Evolutionary conservation across 2,888 invertebrate genomes (phyloP).

Genomic region (Abscondita cerata): DNA sequence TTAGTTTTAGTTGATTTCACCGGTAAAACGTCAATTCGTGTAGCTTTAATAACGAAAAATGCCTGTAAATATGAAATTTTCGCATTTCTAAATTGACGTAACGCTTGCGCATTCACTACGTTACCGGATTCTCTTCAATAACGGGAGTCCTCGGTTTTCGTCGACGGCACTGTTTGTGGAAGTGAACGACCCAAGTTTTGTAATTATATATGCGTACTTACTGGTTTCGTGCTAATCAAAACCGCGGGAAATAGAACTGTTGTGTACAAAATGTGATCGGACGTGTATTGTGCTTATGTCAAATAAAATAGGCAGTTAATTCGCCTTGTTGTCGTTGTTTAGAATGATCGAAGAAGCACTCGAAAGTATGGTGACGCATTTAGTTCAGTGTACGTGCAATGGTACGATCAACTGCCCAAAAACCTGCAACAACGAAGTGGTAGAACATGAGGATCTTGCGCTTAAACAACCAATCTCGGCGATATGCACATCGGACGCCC

Average conservation of each 20-base stretch:
- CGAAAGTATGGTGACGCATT: conserved; percentile 40
- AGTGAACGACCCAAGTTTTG: conserved; percentile 29
- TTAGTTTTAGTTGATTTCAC: too few species aligned
- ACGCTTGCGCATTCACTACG: conserved; percentile 17
- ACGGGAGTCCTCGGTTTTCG: conserved; percentile 19
- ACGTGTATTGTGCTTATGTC: conserved; percentile 6
- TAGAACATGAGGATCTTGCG: neutral
- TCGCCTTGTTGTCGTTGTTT: conserved; percentile 23
- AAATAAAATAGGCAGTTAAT: conserved; percentile 17
- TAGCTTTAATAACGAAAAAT: too few species aligned
- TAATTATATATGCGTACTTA: conserved; percentile 17
- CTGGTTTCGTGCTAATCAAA: conserved; percentile 15
- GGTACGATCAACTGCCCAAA: conserved; percentile 13
- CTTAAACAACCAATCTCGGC: neutral
- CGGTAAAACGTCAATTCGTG: too few species aligned
- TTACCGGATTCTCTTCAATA: conserved; percentile 5
- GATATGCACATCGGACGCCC: neutral
- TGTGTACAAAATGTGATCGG: neutral
- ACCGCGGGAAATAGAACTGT: conserved; percentile 11
- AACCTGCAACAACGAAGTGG: conserved; percentile 5
- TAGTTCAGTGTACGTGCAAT: conserved; percentile 38
- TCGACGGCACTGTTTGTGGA: conserved; percentile 17
- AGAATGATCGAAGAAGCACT: conserved; percentile 35
- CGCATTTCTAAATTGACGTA: neutral
- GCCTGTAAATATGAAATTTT: neutral